phyloP scores from a whole-genome alignment of 2,888 invertebrate genomes.

The Hyposoter dolosus region DNA sequence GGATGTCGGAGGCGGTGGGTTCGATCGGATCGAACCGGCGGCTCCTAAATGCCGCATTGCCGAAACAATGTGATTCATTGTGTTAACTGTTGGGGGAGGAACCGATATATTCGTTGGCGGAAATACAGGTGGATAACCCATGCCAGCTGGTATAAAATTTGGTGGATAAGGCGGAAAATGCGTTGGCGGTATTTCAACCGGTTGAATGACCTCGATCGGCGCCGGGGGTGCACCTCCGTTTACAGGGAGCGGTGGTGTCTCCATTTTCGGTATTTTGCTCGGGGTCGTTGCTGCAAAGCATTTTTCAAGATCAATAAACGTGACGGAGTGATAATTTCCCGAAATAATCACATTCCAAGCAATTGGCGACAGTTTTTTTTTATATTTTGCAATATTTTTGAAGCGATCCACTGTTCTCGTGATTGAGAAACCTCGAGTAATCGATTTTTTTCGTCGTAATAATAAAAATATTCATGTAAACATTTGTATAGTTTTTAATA shows the following conservation, averaged over 20 bases:
- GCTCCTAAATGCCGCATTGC: constrained; percentile 78
- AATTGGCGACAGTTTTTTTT: not conserved
- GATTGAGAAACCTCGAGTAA: not conserved
- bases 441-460: not conserved
- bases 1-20: constrained; percentile 74
- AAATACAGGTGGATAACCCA: constrained; percentile 81
- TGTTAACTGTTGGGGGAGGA: constrained; percentile 81
- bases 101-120: constrained; percentile 82
- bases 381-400: not conserved
- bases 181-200: constrained; percentile 77
- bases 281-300: constrained; percentile 74
- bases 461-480: not conserved
- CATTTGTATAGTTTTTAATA: not conserved
- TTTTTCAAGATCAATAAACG: not conserved
- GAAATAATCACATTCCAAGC: not conserved
- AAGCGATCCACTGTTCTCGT: too few relatives aligned
- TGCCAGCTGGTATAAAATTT: constrained; percentile 76
- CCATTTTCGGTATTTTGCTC: constrained; percentile 79
- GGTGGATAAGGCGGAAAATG: constrained; percentile 80
- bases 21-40: constrained; percentile 74
- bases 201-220: constrained; percentile 76
- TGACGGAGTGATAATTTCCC: not conserved
- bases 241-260: constrained; percentile 74
- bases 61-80: constrained; percentile 81
- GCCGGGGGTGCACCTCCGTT: constrained; percentile 80